phyloP scores from a whole-genome alignment of 2,113 vertebrate genomes.

The Pachypanchax playfairii region DNA sequence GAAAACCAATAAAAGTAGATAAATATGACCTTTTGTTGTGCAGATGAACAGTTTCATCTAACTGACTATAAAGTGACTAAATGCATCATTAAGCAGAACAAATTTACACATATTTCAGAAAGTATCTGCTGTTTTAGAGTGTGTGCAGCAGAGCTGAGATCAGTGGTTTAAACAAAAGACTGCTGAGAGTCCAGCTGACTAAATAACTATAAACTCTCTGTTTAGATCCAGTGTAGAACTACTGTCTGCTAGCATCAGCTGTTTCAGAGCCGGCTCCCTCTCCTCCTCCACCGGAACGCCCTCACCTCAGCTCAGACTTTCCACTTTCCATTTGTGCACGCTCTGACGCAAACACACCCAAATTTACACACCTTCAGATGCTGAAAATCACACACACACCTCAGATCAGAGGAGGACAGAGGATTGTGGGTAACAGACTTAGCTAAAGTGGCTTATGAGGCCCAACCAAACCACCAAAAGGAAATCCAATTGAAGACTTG shows the following conservation, averaged over 20 bases:
- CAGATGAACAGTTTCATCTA: neutral
- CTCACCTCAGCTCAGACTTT: constrained; percentile 52
- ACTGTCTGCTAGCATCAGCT: constrained; percentile 66
- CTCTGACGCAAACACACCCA: constrained; percentile 28
- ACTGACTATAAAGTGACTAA: neutral
- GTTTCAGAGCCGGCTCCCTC: too few species aligned
- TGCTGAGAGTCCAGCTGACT: constrained; percentile 38
- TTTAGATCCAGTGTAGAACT: constrained; percentile 64
- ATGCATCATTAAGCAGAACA: too few species aligned
- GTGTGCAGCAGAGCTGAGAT: constrained; percentile 42
- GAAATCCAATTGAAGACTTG: constrained; percentile 76
- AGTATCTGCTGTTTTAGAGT: neutral
- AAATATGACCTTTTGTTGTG: neutral
- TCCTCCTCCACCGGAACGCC: constrained; percentile 45
- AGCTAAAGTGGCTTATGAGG: constrained; percentile 78
- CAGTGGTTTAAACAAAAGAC: constrained; percentile 31
- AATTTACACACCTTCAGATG: constrained; percentile 11
- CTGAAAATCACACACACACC: constrained; percentile 25
- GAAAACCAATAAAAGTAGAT: too few species aligned
- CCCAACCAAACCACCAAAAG: constrained; percentile 57
- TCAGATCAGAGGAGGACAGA: constrained; percentile 54
- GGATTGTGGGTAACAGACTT: constrained; percentile 74
- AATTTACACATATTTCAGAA: neutral
- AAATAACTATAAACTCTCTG: constrained; percentile 61
- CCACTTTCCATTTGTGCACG: constrained; percentile 40